Evolutionary conservation across 2,888 invertebrate species (phyloP), one percentile per base, ranked within the genome.

Genomic region (Neria commutata): DNA sequence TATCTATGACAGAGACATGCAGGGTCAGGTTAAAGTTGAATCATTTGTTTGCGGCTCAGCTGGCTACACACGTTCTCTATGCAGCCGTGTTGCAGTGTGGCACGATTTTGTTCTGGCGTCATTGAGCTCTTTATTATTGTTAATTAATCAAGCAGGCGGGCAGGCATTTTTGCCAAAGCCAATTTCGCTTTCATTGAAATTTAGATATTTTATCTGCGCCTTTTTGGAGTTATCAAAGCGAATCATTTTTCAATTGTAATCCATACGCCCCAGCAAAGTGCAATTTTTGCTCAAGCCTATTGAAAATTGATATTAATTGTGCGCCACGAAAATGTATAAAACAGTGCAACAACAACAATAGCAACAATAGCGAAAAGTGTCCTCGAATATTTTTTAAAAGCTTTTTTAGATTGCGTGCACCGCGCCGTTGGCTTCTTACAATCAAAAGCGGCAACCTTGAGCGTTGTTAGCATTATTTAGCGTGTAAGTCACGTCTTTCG

Each of bases 401-500:
- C 23, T 14, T 17, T 24, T 17, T 10, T 8, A 46, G 16, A 11
- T 24, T 23, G 14, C 5, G 46, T 21, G 8, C 10, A 46, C 11
- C 24, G 19, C 54, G 57, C 57, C 6, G 17, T 45, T 11, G 45
- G 40, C 48, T 55, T 57, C 47, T 67, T 67, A 74, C 72, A 72
- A 75, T 72, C 65, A 72, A 73, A 70, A 74, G 70, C 68, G 73
- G 73, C 72, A 76, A 74, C 76, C 76, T 76, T 76, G 76, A 78
- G 74, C 66, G 49, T 56, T 57, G 60, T 55, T 70, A 73, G 75
- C 72, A 74, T 72, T 58, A 66, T 64, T 76, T 77, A 67, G 78
- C 75, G 78, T 78, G 78, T 76, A 76, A 76, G 76, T 78, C 76
- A 76, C 78, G 78, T 75, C 75, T 75, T 71, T 71, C 75, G 72